Conservation (phyloP, 2,113 vertebrate species). For the Callopanchax toddi region DNA sequence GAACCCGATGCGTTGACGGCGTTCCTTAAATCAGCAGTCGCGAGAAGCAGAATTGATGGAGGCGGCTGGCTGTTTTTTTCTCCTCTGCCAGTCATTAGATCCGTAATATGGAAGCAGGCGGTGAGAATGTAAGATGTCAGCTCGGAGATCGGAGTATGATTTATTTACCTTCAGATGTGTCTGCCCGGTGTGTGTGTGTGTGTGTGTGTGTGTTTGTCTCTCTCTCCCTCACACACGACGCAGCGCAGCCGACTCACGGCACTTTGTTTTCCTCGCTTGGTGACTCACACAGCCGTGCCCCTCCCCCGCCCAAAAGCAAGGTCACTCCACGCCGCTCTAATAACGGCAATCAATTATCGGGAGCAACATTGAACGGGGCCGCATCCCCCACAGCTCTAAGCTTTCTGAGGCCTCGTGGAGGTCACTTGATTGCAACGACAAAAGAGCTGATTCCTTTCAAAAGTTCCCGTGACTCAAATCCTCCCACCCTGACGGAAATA, state of each 20-base stretch:
- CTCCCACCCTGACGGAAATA: background rate
- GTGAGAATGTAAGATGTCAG: conserved; percentile 53
- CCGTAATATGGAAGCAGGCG: conserved; percentile 38
- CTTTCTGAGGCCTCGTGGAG: conserved; percentile 10
- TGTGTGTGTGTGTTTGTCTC: conserved; percentile 12
- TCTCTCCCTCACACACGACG: background rate
- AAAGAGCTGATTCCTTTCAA: conserved; percentile 8
- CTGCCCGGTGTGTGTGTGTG: conserved; percentile 12
- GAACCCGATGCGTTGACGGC: conserved; percentile 26
- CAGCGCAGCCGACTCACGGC: conserved; percentile 22
- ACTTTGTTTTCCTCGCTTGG: conserved; percentile 1
- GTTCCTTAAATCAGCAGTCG: conserved; percentile 44
- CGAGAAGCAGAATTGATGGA: conserved; percentile 14
- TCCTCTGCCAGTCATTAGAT: conserved; percentile 46
- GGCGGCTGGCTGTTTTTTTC: conserved; percentile 18
- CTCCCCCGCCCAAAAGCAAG: conserved; percentile 43
- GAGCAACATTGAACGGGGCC: conserved; percentile 43
- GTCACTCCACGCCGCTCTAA: conserved; percentile 55
- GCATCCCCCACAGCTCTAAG: conserved; percentile 47
- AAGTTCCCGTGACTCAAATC: background rate
- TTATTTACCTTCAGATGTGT: conserved; percentile 53
- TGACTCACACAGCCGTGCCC: conserved; percentile 19
- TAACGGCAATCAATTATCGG: conserved; percentile 66
- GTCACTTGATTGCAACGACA: conserved; percentile 34
- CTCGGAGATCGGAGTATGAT: conserved; percentile 41